Evolutionary conservation across 35 echinoderm and acorn worm genomes (phyloP).

Genomic region (Patiria miniata): DNA sequence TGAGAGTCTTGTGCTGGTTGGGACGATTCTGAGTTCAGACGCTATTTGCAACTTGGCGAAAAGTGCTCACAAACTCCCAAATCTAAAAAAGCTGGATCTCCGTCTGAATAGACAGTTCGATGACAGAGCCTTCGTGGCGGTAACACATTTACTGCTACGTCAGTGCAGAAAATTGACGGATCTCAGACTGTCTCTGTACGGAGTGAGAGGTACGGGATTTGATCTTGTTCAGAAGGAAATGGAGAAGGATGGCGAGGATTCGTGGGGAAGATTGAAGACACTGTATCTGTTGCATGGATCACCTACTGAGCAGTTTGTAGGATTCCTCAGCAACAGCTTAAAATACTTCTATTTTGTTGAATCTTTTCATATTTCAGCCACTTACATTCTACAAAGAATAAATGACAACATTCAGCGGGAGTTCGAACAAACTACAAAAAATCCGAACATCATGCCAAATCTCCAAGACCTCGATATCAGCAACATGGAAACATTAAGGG

Average conservation of each 20-base stretch:
- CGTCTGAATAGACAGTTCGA: background rate
- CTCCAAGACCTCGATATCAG: no score
- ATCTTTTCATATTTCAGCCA: background rate
- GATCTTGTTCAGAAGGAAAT: background rate
- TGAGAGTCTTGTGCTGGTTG: background rate
- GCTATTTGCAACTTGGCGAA: background rate
- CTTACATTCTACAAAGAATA: no score
- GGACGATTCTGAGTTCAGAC: background rate
- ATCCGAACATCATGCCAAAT: no score
- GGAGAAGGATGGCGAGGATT: no score
- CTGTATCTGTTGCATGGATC: background rate
- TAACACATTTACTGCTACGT: background rate
- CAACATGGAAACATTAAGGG: no score
- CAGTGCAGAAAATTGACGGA: background rate
- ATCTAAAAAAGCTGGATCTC: background rate
- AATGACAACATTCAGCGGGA: no score
- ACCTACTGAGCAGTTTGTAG: background rate
- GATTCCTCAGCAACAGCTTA: background rate
- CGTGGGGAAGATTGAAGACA: background rate
- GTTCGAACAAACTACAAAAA: no score
- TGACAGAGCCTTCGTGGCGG: background rate
- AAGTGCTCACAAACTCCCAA: background rate
- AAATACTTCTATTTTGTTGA: background rate
- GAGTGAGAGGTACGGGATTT: background rate
- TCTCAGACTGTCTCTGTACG: conserved; percentile 8